Evolutionary conservation across 2,888 invertebrate genomes (phyloP), one percentile per base, ranked within the genome.

Genomic region (Andricus quercusramuli): DNA sequence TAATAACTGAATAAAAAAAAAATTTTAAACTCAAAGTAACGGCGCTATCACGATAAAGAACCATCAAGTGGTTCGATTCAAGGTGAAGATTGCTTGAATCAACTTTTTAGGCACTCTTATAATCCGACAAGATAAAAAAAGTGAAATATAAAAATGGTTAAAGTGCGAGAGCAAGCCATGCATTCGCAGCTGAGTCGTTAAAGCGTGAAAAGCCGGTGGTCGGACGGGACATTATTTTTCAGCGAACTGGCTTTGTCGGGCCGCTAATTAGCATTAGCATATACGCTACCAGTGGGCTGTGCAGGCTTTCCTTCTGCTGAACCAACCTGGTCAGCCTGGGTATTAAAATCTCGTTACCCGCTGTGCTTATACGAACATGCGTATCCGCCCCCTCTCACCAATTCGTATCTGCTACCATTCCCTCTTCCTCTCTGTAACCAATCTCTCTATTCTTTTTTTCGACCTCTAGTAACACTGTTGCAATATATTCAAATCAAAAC

Each of bases 211-310:
- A 64, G 64, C 64, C 15, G 25, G 17, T 64, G 64, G 64, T 64
- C 64, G 64, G 29, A 5, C 64, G 29, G 64, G 64, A 64, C 64
- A 76, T 77, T 82, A 78, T 81, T 80, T 77, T 81, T 81, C 78
- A 81, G 79, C 59, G 32, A 76, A 59, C 25, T 44, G 78, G 82
- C 81, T 85, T 83, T 85, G 83, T 82, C 79, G 80, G 79, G 79
- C 81, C 78, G 86, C 84, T 88, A 88, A 89, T 89, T 88, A 83
- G 86, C 85, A 88, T 89, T 88, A 88, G 88, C 89, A 86, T 87
- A 88, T 83, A 84, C 81, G 77, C 78, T 74, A 82, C 79, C 44
- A 80, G n/a, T 70, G 74, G 82, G 68, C 74, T 80, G 70, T 79
- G 78, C 79, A 79, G 84, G 82, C 82, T 84, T 80, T 82, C 81